phyloP scores from a whole-genome alignment of 1,140 invertebrate species.

The Cotesia vestalis region DNA sequence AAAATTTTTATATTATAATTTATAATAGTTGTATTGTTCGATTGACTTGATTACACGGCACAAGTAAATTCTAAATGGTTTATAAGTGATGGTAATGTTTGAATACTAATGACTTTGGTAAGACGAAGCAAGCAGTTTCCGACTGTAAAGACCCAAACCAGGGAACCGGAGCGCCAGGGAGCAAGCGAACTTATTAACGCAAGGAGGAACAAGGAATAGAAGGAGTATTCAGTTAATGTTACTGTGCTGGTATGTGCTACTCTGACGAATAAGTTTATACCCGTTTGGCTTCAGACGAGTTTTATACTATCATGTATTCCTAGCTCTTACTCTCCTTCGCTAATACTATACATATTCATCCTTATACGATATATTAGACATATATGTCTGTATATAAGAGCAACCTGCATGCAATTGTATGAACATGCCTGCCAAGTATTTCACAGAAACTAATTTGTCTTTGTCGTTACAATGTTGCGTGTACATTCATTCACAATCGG shows the following conservation, averaged over 20 bases:
- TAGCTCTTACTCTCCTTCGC: too few relatives aligned
- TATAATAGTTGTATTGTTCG: background rate
- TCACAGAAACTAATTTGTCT: slow-evolving; percentile 17
- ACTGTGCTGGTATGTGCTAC: background rate
- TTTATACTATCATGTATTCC: too few relatives aligned
- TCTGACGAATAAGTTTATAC: too few relatives aligned
- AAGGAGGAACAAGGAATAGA: background rate
- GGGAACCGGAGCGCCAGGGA: too few relatives aligned
- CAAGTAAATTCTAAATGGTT: background rate
- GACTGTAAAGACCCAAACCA: too few relatives aligned
- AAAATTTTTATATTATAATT: too few relatives aligned
- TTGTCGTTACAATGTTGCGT: slow-evolving; percentile 28
- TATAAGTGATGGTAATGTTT: slow-evolving; percentile 12
- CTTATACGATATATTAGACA: too few relatives aligned
- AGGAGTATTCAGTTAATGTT: slow-evolving; percentile 10
- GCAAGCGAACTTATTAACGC: too few relatives aligned
- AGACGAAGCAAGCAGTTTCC: slow-evolving; percentile 7
- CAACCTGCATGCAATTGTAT: slow-evolving; percentile 6
- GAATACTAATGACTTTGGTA: slow-evolving; percentile 4
- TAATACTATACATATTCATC: too few relatives aligned
- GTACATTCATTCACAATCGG: slow-evolving; percentile 12
- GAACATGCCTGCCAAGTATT: slow-evolving; percentile 19
- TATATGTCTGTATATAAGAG: too few relatives aligned
- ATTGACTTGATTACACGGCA: background rate
- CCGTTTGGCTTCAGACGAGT: too few relatives aligned